phyloP scores from a whole-genome alignment of 1,140 invertebrate species.

The Marisa cornuarietis region DNA sequence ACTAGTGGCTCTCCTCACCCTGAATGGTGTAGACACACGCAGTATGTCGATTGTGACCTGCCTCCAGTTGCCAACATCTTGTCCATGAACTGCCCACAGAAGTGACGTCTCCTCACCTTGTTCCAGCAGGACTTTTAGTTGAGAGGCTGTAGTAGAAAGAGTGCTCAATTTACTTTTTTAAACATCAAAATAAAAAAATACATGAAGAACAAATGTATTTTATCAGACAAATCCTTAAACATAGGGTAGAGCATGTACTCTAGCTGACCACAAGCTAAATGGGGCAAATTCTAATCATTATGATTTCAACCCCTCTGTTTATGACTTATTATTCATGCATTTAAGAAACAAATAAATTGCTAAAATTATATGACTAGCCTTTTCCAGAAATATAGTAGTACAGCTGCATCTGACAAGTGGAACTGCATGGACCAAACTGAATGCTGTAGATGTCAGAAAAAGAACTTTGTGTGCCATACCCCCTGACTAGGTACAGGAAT shows the following conservation, averaged over 20 bases:
- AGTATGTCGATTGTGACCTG: slow-evolving; percentile 73
- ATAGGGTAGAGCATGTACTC: too few relatives aligned
- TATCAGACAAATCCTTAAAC: too few relatives aligned
- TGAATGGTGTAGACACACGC: slow-evolving; percentile 72
- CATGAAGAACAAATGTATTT: too few relatives aligned
- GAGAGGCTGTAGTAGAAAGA: background rate
- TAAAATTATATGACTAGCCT: too few relatives aligned
- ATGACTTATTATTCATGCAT: too few relatives aligned
- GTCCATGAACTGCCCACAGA: slow-evolving; percentile 74
- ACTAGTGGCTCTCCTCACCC: slow-evolving; percentile 45
- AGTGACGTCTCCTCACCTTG: slow-evolving; percentile 64
- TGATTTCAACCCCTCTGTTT: too few relatives aligned
- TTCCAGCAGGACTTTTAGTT: slow-evolving; percentile 67
- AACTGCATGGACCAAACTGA: slow-evolving; percentile 42
- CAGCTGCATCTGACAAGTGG: slow-evolving; percentile 64
- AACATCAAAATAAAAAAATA: too few relatives aligned
- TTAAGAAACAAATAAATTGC: too few relatives aligned
- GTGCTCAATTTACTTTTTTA: background rate
- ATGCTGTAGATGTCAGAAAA: slow-evolving; percentile 40
- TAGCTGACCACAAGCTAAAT: too few relatives aligned
- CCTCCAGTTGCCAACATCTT: slow-evolving; percentile 78
- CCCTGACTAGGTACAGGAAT: slow-evolving; percentile 78
- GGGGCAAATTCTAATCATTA: too few relatives aligned
- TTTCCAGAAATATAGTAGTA: slow-evolving; percentile 74
- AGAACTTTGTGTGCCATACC: slow-evolving; percentile 29